phyloP scores from a whole-genome alignment of 2,113 vertebrate species.

The Oreochromis tanganicae region DNA sequence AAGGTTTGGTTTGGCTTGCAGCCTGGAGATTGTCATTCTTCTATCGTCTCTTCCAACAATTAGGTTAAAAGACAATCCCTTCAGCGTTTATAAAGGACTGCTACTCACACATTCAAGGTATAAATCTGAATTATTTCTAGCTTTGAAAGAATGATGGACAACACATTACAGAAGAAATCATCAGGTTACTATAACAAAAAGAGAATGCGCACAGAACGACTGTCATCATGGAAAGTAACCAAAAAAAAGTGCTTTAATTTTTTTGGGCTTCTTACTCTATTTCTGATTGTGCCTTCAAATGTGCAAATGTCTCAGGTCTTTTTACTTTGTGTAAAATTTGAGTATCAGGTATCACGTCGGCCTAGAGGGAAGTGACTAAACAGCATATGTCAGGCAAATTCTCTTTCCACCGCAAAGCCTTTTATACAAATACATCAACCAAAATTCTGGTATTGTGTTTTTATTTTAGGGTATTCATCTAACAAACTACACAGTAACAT shows the following conservation, averaged over 20 bases:
- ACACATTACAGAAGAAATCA: background rate
- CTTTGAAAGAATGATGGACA: background rate
- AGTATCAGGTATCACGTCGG: background rate
- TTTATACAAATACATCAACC: background rate
- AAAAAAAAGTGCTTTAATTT: background rate
- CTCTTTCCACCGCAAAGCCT: background rate
- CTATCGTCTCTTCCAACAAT: constrained; percentile 19
- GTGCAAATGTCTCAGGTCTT: background rate
- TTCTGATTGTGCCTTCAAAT: background rate
- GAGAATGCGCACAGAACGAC: background rate
- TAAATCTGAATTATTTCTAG: background rate
- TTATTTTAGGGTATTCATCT: background rate
- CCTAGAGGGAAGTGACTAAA: background rate
- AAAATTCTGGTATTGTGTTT: background rate
- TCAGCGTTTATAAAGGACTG: background rate
- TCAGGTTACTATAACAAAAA: background rate
- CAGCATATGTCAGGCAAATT: background rate
- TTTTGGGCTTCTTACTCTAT: background rate
- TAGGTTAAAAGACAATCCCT: background rate
- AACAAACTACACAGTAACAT: background rate
- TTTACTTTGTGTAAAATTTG: background rate
- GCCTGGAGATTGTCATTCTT: constrained; percentile 57
- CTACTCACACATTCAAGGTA: background rate
- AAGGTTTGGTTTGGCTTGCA: constrained; percentile 57
- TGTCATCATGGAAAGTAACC: background rate